Evolutionary conservation across 2,888 invertebrate genomes (phyloP).

Genomic region (Acleris emargana): DNA sequence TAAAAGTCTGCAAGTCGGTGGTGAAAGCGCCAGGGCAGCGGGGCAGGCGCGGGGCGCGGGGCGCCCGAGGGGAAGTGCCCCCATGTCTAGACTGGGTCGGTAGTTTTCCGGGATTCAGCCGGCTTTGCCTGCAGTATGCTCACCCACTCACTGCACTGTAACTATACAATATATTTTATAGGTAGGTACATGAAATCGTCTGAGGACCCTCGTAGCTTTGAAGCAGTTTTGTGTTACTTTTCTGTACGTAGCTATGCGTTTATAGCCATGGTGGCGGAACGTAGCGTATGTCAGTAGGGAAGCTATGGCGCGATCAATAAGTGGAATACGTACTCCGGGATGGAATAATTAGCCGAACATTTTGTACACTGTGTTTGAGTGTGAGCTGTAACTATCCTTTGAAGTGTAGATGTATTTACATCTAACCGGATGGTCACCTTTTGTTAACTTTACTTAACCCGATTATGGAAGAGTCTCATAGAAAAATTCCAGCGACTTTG

Average conservation of each 20-base stretch:
- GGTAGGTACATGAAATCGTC: slow-evolving; percentile 57
- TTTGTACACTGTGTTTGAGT: slow-evolving; percentile 3
- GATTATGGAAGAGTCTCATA: neutral
- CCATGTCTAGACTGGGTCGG: slow-evolving; percentile 85
- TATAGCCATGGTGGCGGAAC: slow-evolving; percentile 48
- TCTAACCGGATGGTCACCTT: no score
- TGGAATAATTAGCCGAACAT: slow-evolving; percentile 10
- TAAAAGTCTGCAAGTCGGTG: slow-evolving; percentile 73
- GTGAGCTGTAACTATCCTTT: neutral
- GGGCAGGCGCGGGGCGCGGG: slow-evolving; percentile 47
- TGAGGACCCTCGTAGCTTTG: slow-evolving; percentile 77
- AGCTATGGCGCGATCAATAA: slow-evolving; percentile 54
- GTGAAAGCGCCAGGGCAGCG: slow-evolving; percentile 73
- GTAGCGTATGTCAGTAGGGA: slow-evolving; percentile 64
- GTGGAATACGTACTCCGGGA: slow-evolving; percentile 36
- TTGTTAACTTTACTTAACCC: slow-evolving; percentile 1
- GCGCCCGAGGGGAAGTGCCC: slow-evolving; percentile 74
- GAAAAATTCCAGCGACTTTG: slow-evolving; percentile 40
- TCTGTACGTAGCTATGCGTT: slow-evolving; percentile 55
- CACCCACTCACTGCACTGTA: slow-evolving; percentile 80
- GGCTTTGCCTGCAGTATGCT: slow-evolving; percentile 80
- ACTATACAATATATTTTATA: slow-evolving; percentile 56
- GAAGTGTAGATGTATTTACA: no score
- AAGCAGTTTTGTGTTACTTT: slow-evolving; percentile 70
- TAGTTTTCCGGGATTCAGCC: slow-evolving; percentile 84